A percentile compares a stretch with the other conserved stretches of the same genome.
phyloP scores from a whole-genome alignment of 35 echinoderm and acorn worm genomes.

The Acanthaster planci region DNA sequence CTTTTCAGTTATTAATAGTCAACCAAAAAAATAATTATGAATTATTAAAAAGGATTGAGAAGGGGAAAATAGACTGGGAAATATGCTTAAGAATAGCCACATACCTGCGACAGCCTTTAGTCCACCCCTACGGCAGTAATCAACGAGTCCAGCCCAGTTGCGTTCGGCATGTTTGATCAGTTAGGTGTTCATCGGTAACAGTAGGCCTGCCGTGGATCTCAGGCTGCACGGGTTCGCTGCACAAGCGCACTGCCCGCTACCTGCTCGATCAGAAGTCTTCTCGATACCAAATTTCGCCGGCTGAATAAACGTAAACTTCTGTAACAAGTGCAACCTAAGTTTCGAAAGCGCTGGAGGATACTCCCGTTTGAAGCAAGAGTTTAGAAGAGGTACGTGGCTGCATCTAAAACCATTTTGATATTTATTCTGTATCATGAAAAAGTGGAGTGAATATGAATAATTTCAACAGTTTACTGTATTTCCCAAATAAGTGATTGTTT shows the following conservation, averaged over 20 bases:
- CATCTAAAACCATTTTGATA: too few species aligned
- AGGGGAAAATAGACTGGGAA: background rate
- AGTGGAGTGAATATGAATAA: too few species aligned
- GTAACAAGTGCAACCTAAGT: background rate
- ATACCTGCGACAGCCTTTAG: background rate
- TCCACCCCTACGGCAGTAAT: background rate
- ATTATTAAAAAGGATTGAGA: background rate
- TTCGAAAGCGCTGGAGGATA: background rate
- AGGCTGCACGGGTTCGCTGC: too few species aligned
- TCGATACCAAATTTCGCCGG: background rate
- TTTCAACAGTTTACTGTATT: too few species aligned
- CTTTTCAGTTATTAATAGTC: background rate
- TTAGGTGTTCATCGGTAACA: background rate
- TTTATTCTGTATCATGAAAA: too few species aligned
- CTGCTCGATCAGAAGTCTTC: background rate
- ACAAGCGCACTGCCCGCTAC: background rate
- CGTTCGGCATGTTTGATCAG: constrained; percentile 23
- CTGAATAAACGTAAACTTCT: background rate
- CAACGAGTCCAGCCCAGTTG: constrained; percentile 9
- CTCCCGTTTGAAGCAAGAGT: too few species aligned
- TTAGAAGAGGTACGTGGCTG: too few species aligned
- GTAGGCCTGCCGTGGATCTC: too few species aligned
- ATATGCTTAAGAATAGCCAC: background rate
- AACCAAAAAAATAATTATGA: background rate
- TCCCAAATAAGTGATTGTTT: too few species aligned